Base-by-base conservation (phyloP, 92 coral and sea anemone genomes). In the Epizoanthus rinbou region DNA sequence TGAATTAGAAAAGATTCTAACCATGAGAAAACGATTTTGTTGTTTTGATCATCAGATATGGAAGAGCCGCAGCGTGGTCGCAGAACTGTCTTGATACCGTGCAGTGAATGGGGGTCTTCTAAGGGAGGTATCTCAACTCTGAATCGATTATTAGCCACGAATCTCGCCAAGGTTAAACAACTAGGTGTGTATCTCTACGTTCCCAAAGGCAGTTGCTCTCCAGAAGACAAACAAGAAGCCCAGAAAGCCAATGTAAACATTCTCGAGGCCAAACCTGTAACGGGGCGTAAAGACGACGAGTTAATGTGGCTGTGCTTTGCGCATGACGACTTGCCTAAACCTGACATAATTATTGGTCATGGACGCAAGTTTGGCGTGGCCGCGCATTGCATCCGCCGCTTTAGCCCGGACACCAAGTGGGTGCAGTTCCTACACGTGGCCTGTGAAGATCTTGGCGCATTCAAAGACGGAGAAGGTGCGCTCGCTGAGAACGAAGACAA, bases 271-370 rank as follows among this genome's bases (percentile, higher is more conserved):
- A 43, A 54, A 3, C 66, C 80, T 24, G 33, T 75, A 8, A 75
- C 80, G 17, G 80, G 80, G 6, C 31, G 31, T 28, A 28, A 53
- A 3, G 80, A 75, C 16, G 80, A 75, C n/a, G 57, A 75, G 31
- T 54, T 25, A 5, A 25, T 54, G 22, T 75, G 80, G 80, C n/a
- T n/a, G n/a, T n/a, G n/a, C n/a, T n/a, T n/a, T n/a, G n/a, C n/a
- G n/a, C 28, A 28, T 54, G 54, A 52, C 64, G 54, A 6, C 22
- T 47, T 75, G 24, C 80, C 80, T 0, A 16, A 14, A 56, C 80
- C 80, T 54, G 80, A 75, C 57, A n/a, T 75, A 14, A 64, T 57
- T 24, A 54, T 75, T 56, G 80, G 80, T 65, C n/a, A 75, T 75
- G 80, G 64, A 31, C 80, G 80, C 6, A 54, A 54, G 15, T 75